Evolutionary conservation across 1,140 invertebrate species (phyloP).

Genomic region (Drosophila obscura): DNA sequence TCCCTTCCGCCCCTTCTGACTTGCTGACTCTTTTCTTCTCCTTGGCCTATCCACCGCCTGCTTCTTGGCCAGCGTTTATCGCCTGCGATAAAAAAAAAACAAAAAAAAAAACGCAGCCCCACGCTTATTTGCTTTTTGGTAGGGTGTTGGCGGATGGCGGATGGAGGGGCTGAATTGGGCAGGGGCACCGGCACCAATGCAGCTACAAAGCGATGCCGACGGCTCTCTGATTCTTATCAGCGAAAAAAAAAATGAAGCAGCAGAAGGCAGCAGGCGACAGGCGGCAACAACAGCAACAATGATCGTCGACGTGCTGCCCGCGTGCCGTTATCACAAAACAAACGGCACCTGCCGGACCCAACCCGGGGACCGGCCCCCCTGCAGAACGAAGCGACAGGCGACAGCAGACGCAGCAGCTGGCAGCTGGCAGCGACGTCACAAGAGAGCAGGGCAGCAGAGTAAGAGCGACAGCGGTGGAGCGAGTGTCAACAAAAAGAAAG

Average conservation of each 20-base stretch:
- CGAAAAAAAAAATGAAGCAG: constrained; percentile 2
- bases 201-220: constrained; percentile 65
- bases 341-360: constrained; percentile 51
- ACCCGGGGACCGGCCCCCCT: constrained; percentile 51
- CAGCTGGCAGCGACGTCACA: neutral
- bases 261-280: neutral
- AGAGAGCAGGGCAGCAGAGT: neutral
- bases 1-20: constrained; percentile 17
- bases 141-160: neutral
- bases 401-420: neutral
- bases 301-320: constrained; percentile 25
- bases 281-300: constrained; percentile 27
- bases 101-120: constrained; percentile 20
- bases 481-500: neutral
- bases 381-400: constrained; percentile 11
- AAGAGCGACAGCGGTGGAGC: neutral
- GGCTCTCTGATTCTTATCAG: constrained; percentile 56
- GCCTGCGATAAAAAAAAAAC: constrained; percentile 53
- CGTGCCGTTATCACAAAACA: constrained; percentile 45
- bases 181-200: neutral
- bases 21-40: constrained; percentile 7
- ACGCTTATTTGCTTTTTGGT: constrained; percentile 53
- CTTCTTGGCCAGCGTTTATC: constrained; percentile 55
- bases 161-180: too few species aligned
- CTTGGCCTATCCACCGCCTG: constrained; percentile 24